phyloP scores from a whole-genome alignment of 1,140 invertebrate genomes.

The Drosophila ohnishii region DNA sequence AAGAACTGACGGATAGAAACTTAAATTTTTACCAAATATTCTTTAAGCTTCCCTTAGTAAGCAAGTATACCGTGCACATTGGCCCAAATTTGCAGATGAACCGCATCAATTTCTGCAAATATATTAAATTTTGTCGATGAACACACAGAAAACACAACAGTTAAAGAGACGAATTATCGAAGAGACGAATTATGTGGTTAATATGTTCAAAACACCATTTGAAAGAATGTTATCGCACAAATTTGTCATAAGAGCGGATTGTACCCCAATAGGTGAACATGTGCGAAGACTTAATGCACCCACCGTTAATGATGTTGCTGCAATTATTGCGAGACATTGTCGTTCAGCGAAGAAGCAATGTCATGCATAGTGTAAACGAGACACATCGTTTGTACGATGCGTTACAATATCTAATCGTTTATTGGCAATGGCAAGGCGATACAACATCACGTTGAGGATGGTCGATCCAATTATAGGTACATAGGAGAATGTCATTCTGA shows the following conservation, averaged over 20 bases:
- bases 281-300: conserved; percentile 81
- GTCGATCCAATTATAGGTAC: conserved; percentile 34
- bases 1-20: too few species aligned
- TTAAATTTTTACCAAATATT: too few species aligned
- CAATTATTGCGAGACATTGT: neutral
- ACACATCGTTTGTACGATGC: conserved; percentile 8
- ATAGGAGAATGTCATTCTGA: neutral
- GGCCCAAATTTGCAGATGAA: too few species aligned
- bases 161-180: too few species aligned
- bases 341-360: too few species aligned
- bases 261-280: conserved; percentile 82
- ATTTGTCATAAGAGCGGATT: conserved; percentile 59
- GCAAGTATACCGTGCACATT: too few species aligned
- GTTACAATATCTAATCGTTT: conserved; percentile 83
- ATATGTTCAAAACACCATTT: neutral
- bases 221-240: neutral
- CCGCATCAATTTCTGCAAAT: too few species aligned
- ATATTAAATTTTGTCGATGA: too few species aligned
- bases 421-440: conserved; percentile 83
- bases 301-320: conserved; percentile 8
- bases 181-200: too few species aligned
- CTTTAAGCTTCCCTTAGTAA: too few species aligned
- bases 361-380: neutral
- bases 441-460: conserved; percentile 53
- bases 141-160: too few species aligned